Evolutionary conservation across 2,113 vertebrate genomes (phyloP), one percentile per base, ranked within the genome.

Genomic region (Petroica traversi): DNA sequence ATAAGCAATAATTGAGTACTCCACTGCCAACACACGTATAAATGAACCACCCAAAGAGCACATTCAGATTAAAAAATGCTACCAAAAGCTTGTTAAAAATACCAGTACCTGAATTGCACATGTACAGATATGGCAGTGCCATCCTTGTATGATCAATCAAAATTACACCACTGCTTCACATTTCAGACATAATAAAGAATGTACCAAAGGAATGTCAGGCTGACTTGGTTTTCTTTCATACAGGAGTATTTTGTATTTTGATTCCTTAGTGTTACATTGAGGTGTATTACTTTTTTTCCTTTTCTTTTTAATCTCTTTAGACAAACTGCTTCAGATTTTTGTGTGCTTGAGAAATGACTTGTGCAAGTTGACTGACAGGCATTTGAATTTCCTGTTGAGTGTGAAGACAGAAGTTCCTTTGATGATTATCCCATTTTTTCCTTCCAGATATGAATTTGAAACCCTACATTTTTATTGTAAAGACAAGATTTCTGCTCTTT

Each of bases 371-470:
- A 92, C 54, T 63, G 68, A 91, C 87, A 88, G 61, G 57, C 29
- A 89, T 75, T 52, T 85, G 40, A 74, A 83, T 48, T 84, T 85
- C 45, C 61, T 59, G 13, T 63, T 79, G 34, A 79, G 40, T 45
- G 61, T 57, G 25, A 90, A 92, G 43, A 74, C n/a, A 74, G 29
- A 80, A 43, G 34, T 55, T 92, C 26, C 64, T 94, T 85, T 95
- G 66, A 87, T 91, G 82, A 94, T 69, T 85, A 87, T 55, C 62
- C 86, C 75, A 96, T 85, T 71, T 80, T 84, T 84, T 92, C 85
- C 88, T 95, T 90, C 71, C 90, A 63, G 85, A 62, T 62, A 87
- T 73, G 29, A 89, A 90, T 88, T 77, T 92, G 85, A 71, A 95
- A 96, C 43, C 16, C 14, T 40, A 59, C 9, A 41, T 3, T 69